Percentiles rank a stretch among this genome's conserved stretches.
Conservation (phyloP, 2,797 vertebrate genomes). For the Melanotaenia nigrans region DNA sequence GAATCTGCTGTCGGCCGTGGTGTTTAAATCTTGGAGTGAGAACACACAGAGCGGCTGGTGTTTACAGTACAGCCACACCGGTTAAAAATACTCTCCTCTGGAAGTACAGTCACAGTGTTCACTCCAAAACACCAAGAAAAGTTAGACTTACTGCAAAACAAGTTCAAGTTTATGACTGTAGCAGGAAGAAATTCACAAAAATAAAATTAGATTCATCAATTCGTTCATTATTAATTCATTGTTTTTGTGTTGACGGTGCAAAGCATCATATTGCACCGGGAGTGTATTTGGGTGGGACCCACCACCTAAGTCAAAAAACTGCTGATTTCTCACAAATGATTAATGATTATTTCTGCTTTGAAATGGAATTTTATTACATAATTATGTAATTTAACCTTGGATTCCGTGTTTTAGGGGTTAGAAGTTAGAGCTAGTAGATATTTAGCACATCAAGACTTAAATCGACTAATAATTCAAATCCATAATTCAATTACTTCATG, state of each 20-base stretch:
- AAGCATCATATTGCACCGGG: neutral
- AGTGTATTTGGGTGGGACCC: neutral
- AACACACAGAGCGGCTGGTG: slow-evolving; percentile 72
- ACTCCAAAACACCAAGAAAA: slow-evolving; percentile 52
- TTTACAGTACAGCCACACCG: slow-evolving; percentile 67
- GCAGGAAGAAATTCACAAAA: neutral
- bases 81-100: slow-evolving; percentile 73
- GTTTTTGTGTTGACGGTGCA: neutral
- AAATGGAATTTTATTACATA: neutral
- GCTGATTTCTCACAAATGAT: neutral
- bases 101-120: slow-evolving; percentile 56
- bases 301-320: neutral
- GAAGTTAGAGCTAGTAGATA: too few relatives aligned
- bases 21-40: slow-evolving; percentile 72
- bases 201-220: neutral
- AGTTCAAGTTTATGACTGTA: neutral
- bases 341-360: neutral
- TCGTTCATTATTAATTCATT: neutral
- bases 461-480: too few relatives aligned
- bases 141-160: slow-evolving; percentile 38
- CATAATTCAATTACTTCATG: too few relatives aligned
- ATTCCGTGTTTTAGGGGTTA: neutral
- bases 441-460: too few relatives aligned
- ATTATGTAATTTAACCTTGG: neutral
- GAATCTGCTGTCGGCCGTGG: slow-evolving; percentile 45